A percentile compares a stretch with the other conserved stretches of the same genome.
phyloP scores from a whole-genome alignment of 1,140 invertebrate species.

The Aphelinus atriplicis region DNA sequence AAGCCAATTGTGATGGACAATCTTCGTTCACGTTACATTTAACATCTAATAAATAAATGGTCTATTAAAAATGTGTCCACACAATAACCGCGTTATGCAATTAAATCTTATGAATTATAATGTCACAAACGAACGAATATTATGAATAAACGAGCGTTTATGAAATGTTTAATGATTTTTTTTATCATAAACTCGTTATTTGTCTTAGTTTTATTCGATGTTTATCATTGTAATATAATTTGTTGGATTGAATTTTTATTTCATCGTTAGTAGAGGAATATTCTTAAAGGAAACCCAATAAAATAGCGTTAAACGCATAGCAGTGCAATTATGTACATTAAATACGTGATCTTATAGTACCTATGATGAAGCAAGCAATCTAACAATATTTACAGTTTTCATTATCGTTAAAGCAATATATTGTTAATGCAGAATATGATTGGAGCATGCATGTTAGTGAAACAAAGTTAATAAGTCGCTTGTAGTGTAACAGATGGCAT shows the following conservation, averaged over 20 bases:
- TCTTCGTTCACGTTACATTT: conserved; percentile 76
- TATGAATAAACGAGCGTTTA: too few species aligned
- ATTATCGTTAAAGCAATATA: conserved; percentile 12
- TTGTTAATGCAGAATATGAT: conserved; percentile 18
- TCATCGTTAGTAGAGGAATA: conserved; percentile 5
- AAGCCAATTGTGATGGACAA: conserved; percentile 80
- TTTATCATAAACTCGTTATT: too few species aligned
- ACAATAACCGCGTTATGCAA: too few species aligned
- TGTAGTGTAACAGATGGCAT: conserved; percentile 30
- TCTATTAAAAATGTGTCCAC: neutral
- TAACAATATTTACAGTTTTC: conserved; percentile 25
- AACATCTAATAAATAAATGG: conserved; percentile 67
- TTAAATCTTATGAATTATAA: too few species aligned
- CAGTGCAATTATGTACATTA: neutral
- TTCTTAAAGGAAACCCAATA: conserved; percentile 10
- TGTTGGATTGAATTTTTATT: conserved; percentile 4
- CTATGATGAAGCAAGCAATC: conserved; percentile 9
- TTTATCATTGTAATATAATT: neutral
- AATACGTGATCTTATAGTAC: neutral
- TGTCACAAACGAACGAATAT: too few species aligned
- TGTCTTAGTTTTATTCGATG: too few species aligned
- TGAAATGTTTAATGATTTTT: too few species aligned
- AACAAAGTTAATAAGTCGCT: neutral
- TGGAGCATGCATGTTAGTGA: conserved; percentile 14
- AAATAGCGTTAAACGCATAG: neutral